Evolutionary conservation across 2,113 vertebrate species (phyloP).

Genomic region (Pavo muticus): DNA sequence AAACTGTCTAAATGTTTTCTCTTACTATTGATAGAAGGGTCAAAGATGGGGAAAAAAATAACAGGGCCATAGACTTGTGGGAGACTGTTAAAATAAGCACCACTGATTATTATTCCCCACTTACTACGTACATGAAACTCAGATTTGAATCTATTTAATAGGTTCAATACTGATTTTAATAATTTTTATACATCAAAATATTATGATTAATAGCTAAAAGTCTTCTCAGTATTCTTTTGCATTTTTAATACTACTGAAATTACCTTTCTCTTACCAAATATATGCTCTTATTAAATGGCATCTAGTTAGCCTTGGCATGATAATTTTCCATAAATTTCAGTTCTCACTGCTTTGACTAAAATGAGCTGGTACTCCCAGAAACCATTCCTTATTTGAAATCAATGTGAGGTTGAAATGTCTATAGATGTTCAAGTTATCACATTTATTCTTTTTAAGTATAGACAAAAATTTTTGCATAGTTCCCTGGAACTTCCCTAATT

Average conservation of each 20-base stretch:
- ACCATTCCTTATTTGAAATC: not conserved
- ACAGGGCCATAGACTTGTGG: not conserved
- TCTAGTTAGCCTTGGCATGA: constrained; percentile 19
- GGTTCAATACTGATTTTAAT: not conserved
- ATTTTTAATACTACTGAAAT: constrained; percentile 5
- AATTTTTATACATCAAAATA: constrained; percentile 16
- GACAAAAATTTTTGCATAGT: not conserved
- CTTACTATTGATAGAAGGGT: not conserved
- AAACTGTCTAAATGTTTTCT: not conserved
- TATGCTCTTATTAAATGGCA: not conserved
- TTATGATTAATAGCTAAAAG: not conserved
- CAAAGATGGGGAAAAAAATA: not conserved
- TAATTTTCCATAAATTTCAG: constrained; percentile 28
- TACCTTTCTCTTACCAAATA: not conserved
- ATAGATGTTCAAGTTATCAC: not conserved
- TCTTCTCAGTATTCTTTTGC: constrained; percentile 1
- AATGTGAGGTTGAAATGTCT: not conserved
- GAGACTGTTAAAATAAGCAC: not conserved
- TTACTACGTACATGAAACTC: not conserved
- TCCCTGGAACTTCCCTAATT: not conserved
- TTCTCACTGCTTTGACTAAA: constrained; percentile 14
- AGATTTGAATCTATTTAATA: not conserved
- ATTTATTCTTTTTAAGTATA: constrained; percentile 8
- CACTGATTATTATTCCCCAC: not conserved
- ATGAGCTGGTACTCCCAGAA: constrained; percentile 6